These are phyloP conservation scores for Caenorhabditis wallacei DNA, from an alignment of 2,888 invertebrate species.

Conservation along the genomic window DNA sequence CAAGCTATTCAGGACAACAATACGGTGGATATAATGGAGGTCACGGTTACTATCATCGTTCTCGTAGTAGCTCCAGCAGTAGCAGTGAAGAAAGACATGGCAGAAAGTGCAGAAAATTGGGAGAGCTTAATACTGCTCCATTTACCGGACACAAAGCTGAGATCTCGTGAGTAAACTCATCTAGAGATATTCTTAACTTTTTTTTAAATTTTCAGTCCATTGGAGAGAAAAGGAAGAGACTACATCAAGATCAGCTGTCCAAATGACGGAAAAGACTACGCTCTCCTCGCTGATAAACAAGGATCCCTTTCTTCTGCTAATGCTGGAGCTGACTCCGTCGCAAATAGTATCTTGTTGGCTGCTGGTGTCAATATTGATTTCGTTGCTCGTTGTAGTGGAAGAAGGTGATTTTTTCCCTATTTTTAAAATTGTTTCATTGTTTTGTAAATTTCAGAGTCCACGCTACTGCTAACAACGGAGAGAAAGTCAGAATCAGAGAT, in stretches of 20 bases:
- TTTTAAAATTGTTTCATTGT: conserved; percentile 1
- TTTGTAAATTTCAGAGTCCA: too few relatives aligned
- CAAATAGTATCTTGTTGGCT: conserved; percentile 20
- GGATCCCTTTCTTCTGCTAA: not conserved
- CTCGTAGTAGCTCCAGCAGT: not conserved
- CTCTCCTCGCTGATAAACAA: conserved; percentile 17
- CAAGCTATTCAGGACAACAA: conserved; percentile 3
- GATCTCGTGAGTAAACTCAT: conserved; percentile 5
- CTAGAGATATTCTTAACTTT: too few relatives aligned
- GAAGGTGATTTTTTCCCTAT: conserved; percentile 12
- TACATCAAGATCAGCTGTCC: conserved; percentile 42
- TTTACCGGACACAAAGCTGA: not conserved
- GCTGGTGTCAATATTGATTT: conserved; percentile 39
- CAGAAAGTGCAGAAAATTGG: conserved; percentile 18
- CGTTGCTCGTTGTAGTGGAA: conserved; percentile 26
- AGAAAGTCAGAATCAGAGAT: conserved; percentile 3
- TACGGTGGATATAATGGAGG: not conserved
- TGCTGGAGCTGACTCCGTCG: not conserved
- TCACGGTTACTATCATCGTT: not conserved
- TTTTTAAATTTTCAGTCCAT: conserved; percentile 14
- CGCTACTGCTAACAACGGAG: conserved; percentile 10
- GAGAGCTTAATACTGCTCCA: not conserved
- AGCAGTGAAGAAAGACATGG: conserved; percentile 14
- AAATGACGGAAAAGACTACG: conserved; percentile 20
- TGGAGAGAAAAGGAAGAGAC: conserved; percentile 40